Evolutionary conservation across 2,797 vertebrate genomes (phyloP), one percentile per base, ranked within the genome.

Genomic region (Anguilla obscura): DNA sequence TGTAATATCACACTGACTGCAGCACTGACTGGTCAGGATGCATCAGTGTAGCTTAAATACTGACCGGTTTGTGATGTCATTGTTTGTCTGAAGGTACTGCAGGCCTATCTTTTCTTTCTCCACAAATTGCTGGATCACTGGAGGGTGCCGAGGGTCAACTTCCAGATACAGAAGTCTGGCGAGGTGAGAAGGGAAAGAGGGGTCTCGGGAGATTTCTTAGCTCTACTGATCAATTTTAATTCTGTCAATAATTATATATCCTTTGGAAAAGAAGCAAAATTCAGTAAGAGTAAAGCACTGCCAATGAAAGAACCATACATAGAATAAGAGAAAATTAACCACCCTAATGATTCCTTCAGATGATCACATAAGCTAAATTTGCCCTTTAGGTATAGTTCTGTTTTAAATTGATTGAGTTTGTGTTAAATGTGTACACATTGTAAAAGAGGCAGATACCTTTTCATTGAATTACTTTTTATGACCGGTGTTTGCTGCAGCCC

Each of bases 151-250:
- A 79, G 97, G 97, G 88, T 99, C 98, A 88, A 98, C 97, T 92
- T 99, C 99, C 90, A 99, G 94, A 95, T 98, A 99, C 89, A 98
- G 74, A 2, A 94, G 96, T 21, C 99, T 99, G 93, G 90, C 88
- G 84, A 91, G 86, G 60, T 40, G 1, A 40, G 85, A n/a, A 24
- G 85, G 87, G 88, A 40, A 88, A 89, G 80, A 0, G n/a, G 66
- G 66, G 2, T 36, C 10, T n/a, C 84, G 80, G 86, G 90, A 90
- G 87, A 86, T 87, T 90, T 87, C 89, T 87, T 87, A 90, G 92
- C 91, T 90, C 27, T 90, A 92, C 89, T 89, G 80, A 90, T 91
- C 14, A 40, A 76, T 76, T 74, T 40, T 36, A 76, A 76, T 76
- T 76, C 40, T 80, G 76, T 80, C 21, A 24, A 48, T 80, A 45